Evolutionary conservation across 2,797 vertebrate genomes (phyloP).

Genomic region (Tachyglossus aculeatus): DNA sequence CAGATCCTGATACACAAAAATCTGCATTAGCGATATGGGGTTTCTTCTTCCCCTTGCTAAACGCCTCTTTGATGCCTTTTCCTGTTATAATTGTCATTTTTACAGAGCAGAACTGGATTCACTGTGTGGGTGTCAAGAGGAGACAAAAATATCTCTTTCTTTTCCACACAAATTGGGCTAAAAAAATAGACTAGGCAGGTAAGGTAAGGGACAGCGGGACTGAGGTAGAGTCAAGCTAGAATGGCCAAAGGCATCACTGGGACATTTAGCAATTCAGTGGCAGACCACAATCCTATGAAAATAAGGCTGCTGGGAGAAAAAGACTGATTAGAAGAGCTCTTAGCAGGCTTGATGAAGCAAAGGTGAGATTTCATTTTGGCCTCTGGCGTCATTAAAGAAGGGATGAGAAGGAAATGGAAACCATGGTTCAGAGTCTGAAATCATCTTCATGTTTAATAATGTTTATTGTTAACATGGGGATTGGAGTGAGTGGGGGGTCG

Average conservation of each 20-base stretch:
- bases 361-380: not conserved
- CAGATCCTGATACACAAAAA: not conserved
- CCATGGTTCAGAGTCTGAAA: not conserved
- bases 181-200: not conserved
- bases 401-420: not conserved
- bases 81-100: not conserved
- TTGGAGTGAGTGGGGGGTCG: not conserved
- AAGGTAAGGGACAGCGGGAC: no score
- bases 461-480: not conserved
- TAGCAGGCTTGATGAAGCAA: not conserved
- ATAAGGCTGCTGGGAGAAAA: not conserved
- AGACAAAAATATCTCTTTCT: not conserved
- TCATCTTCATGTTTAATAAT: not conserved
- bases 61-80: not conserved
- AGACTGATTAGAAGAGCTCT: not conserved
- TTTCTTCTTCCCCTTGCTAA: not conserved
- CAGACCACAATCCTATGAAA: no score
- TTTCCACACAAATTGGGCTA: not conserved
- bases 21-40: not conserved
- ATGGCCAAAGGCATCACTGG: no score
- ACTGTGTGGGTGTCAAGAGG: not conserved
- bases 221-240: no score
- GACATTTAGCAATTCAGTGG: no score
- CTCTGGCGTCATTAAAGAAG: not conserved
- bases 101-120: not conserved